A percentile compares a stretch with the other conserved stretches of the same genome.
These are phyloP conservation scores for Neuroterus valhalla DNA, from an alignment of 1,140 invertebrate genomes.

Conservation along the genomic window DNA sequence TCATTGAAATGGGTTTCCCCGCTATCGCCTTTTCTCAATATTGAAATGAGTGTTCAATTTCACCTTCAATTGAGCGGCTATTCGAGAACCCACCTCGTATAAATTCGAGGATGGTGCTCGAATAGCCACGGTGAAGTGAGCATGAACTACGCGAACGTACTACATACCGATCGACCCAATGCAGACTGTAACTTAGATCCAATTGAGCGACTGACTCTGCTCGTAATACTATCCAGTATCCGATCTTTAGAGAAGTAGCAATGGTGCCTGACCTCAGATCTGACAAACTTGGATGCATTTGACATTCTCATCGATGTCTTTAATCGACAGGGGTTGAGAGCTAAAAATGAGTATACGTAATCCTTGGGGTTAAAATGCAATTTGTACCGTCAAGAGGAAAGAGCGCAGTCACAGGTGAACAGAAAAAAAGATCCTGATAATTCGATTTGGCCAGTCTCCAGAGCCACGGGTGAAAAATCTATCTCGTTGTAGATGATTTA, in stretches of 20 bases:
- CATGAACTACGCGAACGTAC: neutral
- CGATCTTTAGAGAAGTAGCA: neutral
- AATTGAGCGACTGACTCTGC: neutral
- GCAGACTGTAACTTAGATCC: neutral
- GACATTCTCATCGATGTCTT: neutral
- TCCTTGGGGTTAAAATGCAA: neutral
- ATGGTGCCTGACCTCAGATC: neutral
- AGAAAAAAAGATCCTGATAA: conserved; percentile 36
- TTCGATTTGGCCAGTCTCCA: conserved; percentile 40
- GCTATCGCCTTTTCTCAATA: neutral
- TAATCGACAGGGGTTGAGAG: too few relatives aligned
- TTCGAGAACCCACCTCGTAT: neutral
- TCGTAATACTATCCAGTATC: conserved; percentile 6
- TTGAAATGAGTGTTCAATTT: neutral
- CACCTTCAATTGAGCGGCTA: neutral
- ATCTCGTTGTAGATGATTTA: conserved; percentile 31
- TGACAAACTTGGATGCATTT: neutral
- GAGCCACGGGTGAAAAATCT: conserved; percentile 22
- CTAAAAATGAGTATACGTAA: too few relatives aligned
- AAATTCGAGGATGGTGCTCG: neutral
- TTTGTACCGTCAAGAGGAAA: neutral
- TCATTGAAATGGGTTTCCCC: too few relatives aligned
- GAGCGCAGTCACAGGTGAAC: conserved; percentile 16
- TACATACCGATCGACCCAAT: neutral
- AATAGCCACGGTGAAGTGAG: neutral